These are phyloP conservation scores for Heteropelma amictum DNA, from an alignment of 2,888 invertebrate species.

Conservation along the genomic window DNA sequence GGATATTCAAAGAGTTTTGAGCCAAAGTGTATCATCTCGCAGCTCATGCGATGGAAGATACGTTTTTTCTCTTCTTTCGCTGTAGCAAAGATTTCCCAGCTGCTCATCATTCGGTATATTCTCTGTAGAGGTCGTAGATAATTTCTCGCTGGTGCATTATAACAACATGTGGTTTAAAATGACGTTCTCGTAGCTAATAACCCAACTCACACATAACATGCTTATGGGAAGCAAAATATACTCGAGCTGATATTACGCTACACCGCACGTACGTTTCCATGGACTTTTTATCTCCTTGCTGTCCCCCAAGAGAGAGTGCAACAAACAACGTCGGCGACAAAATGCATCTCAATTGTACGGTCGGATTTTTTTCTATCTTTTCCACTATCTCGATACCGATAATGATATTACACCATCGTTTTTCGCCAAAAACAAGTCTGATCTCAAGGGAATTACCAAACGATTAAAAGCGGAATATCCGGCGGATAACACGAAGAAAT, in stretches of 20 bases:
- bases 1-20: constrained; percentile 21
- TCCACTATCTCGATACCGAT: no score
- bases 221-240: not conserved
- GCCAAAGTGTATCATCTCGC: constrained; percentile 23
- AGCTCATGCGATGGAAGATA: constrained; percentile 52
- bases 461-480: no score
- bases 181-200: constrained; percentile 37
- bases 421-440: no score
- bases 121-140: not conserved
- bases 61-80: constrained; percentile 5
- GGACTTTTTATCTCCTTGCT: not conserved
- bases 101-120: constrained; percentile 20
- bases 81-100: not conserved
- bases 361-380: not conserved
- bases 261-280: not conserved
- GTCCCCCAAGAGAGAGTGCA: not conserved
- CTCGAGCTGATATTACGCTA: not conserved
- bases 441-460: no score
- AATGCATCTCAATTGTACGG: not conserved
- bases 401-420: no score
- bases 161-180: constrained; percentile 33
- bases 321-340: not conserved
- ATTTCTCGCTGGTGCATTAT: constrained; percentile 8
- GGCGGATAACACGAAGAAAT: no score
- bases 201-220: not conserved